Evolutionary conservation across 2,888 invertebrate species (phyloP), one percentile per base, ranked within the genome.

Genomic region (Petrophora chlorosata): DNA sequence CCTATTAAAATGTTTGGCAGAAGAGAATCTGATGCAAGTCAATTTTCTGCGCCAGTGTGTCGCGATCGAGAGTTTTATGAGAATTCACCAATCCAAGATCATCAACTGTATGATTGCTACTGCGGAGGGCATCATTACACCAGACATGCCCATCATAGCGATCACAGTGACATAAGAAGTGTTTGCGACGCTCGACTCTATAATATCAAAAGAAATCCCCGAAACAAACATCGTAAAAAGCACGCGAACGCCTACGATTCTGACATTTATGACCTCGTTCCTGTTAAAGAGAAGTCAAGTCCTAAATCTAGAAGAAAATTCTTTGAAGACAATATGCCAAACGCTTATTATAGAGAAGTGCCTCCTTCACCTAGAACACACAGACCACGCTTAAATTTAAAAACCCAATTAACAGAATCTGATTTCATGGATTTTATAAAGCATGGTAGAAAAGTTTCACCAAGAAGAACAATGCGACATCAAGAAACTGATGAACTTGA

Each of bases 211-310:
- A 70, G 64, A 45, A 63, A 64, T 30, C 41, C 59, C n/a, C 70
- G 73, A 19, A 53, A 58, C 12, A 78, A 62, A 50, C 63, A 67
- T 44, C 66, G 54, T 29, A 67, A 55, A 40, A 65, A 52, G 26
- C 60, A 67, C 14, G 42, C 64, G 23, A 73, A 81, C 34, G 42
- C 58, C 17, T 82, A 80, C 52, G 76, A 87, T 57, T 76, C 84
- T 14, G 75, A 73, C 8, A 55, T 79, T 19, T 89, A 89, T 50
- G 89, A 90, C 44, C 46, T 86, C 16, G 63, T 89, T 17, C 89
- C 89, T 1, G 88, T 90, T 1, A 88, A 83, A 59, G 89, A 90
- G 64, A 86, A 79, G 56, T 72, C 81, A 1, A 88, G 85, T 55
- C 86, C 87, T 1, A 86, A 85, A 61, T 63, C 78, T 1, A 76